Conservation (phyloP, 2,113 vertebrate genomes). For the Campylomormyrus numenius region DNA sequence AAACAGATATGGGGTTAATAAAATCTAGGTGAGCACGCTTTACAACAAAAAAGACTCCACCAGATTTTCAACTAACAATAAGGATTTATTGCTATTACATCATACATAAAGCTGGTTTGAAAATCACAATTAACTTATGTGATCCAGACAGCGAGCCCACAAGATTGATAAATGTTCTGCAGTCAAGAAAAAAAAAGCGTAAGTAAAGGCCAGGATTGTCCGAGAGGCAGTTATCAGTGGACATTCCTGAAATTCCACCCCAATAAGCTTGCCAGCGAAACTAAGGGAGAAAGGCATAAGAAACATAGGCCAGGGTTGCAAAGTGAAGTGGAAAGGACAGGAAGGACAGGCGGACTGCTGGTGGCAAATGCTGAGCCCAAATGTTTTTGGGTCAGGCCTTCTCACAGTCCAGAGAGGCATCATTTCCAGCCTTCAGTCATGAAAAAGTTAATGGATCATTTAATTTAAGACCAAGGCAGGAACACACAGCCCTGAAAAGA, state of each 20-base stretch:
- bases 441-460: background rate
- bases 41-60: background rate
- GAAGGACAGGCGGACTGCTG: background rate
- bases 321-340: background rate
- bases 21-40: background rate
- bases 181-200: background rate
- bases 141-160: background rate
- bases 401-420: background rate
- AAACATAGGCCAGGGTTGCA: background rate
- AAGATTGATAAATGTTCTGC: background rate
- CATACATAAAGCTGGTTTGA: background rate
- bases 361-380: background rate
- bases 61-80: background rate
- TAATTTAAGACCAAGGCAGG: background rate
- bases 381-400: background rate
- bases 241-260: background rate
- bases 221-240: background rate
- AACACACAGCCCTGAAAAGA: background rate
- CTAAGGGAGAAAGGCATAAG: background rate
- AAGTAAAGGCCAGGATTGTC: background rate
- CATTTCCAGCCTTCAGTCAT: background rate
- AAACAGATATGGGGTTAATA: background rate
- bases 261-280: background rate
- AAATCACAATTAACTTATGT: background rate
- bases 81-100: background rate